Conservation (phyloP, 2,113 vertebrate species). For the Clupea harengus region DNA sequence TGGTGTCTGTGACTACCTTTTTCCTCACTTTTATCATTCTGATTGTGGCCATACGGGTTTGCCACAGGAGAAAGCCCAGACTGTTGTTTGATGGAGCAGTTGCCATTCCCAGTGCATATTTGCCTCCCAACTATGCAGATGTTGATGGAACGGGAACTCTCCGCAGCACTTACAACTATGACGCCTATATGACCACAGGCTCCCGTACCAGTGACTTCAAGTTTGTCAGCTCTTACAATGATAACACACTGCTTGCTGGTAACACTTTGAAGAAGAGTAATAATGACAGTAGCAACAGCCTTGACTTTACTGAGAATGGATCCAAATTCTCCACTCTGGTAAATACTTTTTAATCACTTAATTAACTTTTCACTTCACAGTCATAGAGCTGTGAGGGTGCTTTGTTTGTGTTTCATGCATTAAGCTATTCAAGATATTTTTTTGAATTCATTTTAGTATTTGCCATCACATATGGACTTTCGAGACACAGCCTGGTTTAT, state of each 20-base stretch:
- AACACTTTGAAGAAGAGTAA: slow-evolving; percentile 20
- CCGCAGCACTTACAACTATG: slow-evolving; percentile 58
- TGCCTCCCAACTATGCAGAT: slow-evolving; percentile 38
- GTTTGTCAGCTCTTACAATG: slow-evolving; percentile 48
- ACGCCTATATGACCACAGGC: slow-evolving; percentile 52
- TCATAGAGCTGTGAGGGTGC: too few relatives aligned
- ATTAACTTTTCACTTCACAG: too few relatives aligned
- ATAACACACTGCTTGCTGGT: slow-evolving; percentile 28
- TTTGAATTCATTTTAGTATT: too few relatives aligned
- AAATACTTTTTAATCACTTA: too few relatives aligned
- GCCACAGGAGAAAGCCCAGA: slow-evolving; percentile 52
- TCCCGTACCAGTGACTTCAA: slow-evolving; percentile 60
- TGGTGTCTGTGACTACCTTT: slow-evolving; percentile 64
- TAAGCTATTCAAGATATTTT: too few relatives aligned
- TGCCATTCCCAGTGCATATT: slow-evolving; percentile 23
- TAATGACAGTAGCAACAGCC: background rate
- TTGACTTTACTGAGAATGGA: background rate
- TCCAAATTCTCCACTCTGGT: background rate
- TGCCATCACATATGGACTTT: too few relatives aligned
- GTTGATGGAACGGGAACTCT: slow-evolving; percentile 54
- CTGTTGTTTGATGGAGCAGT: slow-evolving; percentile 61
- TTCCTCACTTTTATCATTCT: slow-evolving; percentile 71
- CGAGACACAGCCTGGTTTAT: too few relatives aligned
- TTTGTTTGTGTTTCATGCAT: too few relatives aligned
- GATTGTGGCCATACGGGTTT: slow-evolving; percentile 60